Percentiles rank a stretch among this genome's conserved stretches.
phyloP scores from a whole-genome alignment of 2,888 invertebrate species.

The Lasioglossum marginatum region DNA sequence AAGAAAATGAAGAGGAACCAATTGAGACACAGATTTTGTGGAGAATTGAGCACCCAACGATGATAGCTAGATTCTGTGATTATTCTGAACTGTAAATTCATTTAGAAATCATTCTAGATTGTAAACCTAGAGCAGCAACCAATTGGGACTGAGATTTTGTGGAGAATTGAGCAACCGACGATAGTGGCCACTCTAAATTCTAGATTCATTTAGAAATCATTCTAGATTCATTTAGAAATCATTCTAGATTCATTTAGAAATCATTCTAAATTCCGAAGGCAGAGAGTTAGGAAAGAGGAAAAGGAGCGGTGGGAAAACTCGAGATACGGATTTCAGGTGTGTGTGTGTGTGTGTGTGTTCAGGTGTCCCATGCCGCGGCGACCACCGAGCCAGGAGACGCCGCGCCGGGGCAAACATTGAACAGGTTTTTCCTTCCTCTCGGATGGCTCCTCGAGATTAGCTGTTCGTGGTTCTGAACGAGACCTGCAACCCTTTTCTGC shows the following conservation, averaged over 20 bases:
- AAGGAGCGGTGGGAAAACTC: not conserved
- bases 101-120: too few relatives aligned
- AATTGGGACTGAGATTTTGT: too few relatives aligned
- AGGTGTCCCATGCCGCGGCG: not conserved
- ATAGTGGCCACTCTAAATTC: not conserved
- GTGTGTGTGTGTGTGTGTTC: conserved; percentile 1
- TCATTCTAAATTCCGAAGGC: not conserved
- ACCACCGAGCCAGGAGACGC: not conserved
- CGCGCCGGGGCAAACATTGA: not conserved
- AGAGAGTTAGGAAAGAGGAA: not conserved
- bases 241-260: too few relatives aligned
- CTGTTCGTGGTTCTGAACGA: not conserved
- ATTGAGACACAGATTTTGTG: too few relatives aligned
- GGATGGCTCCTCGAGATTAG: not conserved
- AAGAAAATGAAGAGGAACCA: too few relatives aligned
- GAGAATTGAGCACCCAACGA: too few relatives aligned
- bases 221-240: not conserved
- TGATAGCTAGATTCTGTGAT: too few relatives aligned
- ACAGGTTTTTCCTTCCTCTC: conserved; percentile 7
- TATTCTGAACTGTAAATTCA: too few relatives aligned
- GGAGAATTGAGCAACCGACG: not conserved
- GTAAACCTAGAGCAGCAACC: too few relatives aligned
- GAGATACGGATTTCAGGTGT: not conserved
- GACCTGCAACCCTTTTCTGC: not conserved
- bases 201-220: not conserved